phyloP scores from a whole-genome alignment of 1,140 invertebrate genomes.

The Tetramorium alpestre region DNA sequence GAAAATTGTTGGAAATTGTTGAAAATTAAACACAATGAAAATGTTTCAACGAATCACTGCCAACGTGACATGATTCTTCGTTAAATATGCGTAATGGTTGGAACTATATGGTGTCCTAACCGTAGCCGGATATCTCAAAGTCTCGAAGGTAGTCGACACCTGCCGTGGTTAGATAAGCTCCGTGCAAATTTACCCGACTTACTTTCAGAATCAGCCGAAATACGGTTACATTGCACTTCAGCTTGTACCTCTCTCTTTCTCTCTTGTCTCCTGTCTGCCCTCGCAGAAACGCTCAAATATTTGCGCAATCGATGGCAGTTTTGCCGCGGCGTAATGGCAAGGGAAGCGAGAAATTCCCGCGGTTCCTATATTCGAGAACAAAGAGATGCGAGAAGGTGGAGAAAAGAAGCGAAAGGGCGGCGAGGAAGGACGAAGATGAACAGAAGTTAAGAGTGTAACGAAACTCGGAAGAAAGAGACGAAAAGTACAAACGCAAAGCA shows the following conservation, averaged over 20 bases:
- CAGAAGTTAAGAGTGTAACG: conserved; percentile 33
- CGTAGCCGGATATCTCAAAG: conserved; percentile 40
- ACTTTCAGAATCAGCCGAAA: conserved; percentile 67
- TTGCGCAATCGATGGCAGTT: conserved; percentile 70
- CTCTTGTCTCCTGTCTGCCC: conserved; percentile 10
- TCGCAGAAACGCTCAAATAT: conserved; percentile 67
- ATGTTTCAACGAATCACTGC: not conserved
- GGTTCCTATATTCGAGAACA: conserved; percentile 39
- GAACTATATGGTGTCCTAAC: conserved; percentile 10
- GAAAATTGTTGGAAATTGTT: too few relatives aligned
- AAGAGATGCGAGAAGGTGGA: not conserved
- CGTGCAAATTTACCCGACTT: conserved; percentile 67
- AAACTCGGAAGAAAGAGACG: conserved; percentile 39
- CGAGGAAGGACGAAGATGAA: conserved; percentile 62
- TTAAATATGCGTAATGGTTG: conserved; percentile 49
- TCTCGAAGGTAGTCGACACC: conserved; percentile 58
- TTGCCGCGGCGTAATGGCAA: conserved; percentile 59
- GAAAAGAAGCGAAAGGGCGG: conserved; percentile 58
- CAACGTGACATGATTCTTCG: conserved; percentile 19
- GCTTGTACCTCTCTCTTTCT: conserved; percentile 34
- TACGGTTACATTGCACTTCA: conserved; percentile 59
- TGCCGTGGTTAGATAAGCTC: conserved; percentile 62
- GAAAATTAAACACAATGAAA: conserved; percentile 5
- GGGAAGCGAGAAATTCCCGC: conserved; percentile 48
- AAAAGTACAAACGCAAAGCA: conserved; percentile 52